These are phyloP conservation scores for Actinopyga echinites DNA, from an alignment of 53 echinoderm and acorn worm species.

Conservation along the genomic window DNA sequence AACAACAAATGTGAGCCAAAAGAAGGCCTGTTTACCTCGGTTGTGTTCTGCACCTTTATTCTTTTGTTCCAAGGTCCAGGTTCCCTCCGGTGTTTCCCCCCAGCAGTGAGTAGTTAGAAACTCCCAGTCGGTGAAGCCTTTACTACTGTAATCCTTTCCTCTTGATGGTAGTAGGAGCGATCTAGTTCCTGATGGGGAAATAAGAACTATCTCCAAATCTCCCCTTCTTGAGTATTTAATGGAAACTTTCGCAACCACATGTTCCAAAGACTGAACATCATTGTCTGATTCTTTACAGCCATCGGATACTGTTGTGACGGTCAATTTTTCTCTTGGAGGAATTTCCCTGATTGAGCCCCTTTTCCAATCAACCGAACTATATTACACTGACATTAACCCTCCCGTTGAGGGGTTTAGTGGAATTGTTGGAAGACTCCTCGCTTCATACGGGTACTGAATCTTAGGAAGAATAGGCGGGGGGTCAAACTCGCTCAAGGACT, in stretches of 20 bases:
- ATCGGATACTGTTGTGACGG: not conserved
- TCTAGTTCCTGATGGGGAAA: slow-evolving; percentile 75
- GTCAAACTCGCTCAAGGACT: no score
- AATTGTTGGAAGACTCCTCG: no score
- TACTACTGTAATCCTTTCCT: slow-evolving; percentile 37
- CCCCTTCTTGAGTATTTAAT: slow-evolving; percentile 58
- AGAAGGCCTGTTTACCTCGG: no score
- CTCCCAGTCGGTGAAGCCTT: slow-evolving; percentile 72
- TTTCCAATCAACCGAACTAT: no score
- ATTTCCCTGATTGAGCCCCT: not conserved
- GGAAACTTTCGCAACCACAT: slow-evolving; percentile 70
- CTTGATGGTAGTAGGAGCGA: slow-evolving; percentile 63
- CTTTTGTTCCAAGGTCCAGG: slow-evolving; percentile 72
- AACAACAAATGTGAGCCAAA: no score
- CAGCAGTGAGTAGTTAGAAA: slow-evolving; percentile 95
- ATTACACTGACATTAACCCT: no score
- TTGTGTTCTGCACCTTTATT: not conserved
- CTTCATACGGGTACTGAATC: no score
- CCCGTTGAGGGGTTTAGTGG: no score
- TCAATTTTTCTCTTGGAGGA: not conserved
- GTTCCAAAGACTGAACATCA: slow-evolving; percentile 70
- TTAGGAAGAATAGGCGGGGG: no score
- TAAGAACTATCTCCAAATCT: slow-evolving; percentile 62
- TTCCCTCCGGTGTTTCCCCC: slow-evolving; percentile 80
- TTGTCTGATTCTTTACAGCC: not conserved